Percentiles rank a stretch among this genome's conserved stretches.
phyloP scores from a whole-genome alignment of 2,113 vertebrate species.

The Pteronura brasiliensis region DNA sequence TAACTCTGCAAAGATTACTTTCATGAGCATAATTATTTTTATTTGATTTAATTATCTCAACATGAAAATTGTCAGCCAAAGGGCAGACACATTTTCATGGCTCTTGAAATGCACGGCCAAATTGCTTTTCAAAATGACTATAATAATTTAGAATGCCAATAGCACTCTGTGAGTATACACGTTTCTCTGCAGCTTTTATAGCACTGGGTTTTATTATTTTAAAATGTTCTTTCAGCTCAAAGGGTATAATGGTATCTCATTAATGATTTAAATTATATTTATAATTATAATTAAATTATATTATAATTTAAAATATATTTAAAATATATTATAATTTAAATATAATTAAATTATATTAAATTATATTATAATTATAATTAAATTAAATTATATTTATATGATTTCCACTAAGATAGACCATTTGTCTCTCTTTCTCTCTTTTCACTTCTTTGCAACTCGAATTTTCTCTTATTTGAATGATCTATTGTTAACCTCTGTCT shows the following conservation, averaged over 20 bases:
- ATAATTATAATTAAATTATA: too few species aligned
- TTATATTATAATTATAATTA: too few species aligned
- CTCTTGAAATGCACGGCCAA: conserved; percentile 20
- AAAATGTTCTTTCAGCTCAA: conserved; percentile 11
- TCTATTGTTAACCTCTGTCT: background rate
- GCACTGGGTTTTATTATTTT: conserved; percentile 46
- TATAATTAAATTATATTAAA: too few species aligned
- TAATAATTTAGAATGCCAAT: background rate
- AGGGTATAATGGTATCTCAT: background rate
- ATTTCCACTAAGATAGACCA: background rate
- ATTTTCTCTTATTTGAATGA: background rate
- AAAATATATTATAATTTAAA: too few species aligned
- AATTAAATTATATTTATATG: conserved; percentile 34
- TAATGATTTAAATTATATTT: conserved; percentile 36
- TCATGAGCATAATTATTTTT: conserved; percentile 8
- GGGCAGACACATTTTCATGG: conserved; percentile 35
- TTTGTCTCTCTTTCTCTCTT: background rate
- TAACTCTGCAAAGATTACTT: background rate
- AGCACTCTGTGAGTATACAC: background rate
- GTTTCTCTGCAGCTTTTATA: conserved; percentile 3
- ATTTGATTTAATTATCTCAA: conserved; percentile 43
- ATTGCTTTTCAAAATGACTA: conserved; percentile 28
- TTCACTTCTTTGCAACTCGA: too few species aligned
- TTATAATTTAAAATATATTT: too few species aligned
- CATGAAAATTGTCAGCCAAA: conserved; percentile 31